A percentile compares a stretch with the other conserved stretches of the same genome.
Evolutionary conservation across 2,113 vertebrate species (phyloP).

Genomic region (Pardalotus punctatus): DNA sequence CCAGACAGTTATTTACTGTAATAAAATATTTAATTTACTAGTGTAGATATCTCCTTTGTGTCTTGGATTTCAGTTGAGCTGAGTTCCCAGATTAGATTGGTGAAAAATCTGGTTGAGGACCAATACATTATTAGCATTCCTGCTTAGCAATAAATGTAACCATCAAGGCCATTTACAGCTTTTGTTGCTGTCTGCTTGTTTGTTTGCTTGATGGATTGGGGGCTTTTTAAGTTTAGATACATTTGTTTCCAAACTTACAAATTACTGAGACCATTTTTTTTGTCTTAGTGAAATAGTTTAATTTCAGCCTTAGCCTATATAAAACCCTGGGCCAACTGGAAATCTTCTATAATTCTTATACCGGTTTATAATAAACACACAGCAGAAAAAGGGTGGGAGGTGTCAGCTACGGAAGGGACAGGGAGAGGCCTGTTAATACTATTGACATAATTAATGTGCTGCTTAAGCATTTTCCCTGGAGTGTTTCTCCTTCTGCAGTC

Average conservation of each 20-base stretch:
- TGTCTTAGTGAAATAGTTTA: not conserved
- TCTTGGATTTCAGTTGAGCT: not conserved
- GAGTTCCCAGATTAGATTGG: not conserved
- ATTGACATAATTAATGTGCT: not conserved
- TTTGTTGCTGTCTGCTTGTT: not conserved
- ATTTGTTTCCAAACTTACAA: not conserved
- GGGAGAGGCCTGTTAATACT: not conserved
- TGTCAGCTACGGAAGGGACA: not conserved
- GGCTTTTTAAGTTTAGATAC: not conserved
- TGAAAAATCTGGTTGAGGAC: not conserved
- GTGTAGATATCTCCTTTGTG: not conserved
- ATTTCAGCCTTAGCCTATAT: not conserved
- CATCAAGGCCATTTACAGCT: not conserved
- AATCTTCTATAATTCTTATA: not conserved
- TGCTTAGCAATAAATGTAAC: not conserved
- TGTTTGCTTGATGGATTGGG: not conserved
- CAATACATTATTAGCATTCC: not conserved
- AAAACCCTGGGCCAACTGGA: not conserved
- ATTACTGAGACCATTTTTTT: not conserved
- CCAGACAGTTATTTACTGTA: slow-evolving; percentile 29
- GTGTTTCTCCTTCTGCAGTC: not conserved
- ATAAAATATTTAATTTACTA: slow-evolving; percentile 34
- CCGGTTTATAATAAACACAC: not conserved
- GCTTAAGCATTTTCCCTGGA: not conserved
- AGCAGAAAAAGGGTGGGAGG: not conserved